phyloP scores from a whole-genome alignment of 2,888 invertebrate genomes.

The Toxonevra muliebris region DNA sequence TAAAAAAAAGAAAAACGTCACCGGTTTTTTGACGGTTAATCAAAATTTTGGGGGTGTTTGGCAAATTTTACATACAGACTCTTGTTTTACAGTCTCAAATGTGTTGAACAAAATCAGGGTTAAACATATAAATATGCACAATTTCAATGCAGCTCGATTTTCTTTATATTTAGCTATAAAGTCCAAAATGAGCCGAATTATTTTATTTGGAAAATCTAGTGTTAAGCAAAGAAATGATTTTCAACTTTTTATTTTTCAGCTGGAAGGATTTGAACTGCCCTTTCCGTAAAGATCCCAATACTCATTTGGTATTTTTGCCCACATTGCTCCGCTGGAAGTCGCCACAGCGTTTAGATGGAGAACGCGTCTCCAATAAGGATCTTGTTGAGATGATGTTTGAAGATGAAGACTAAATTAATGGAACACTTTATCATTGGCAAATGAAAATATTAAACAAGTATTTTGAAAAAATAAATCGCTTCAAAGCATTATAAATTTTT shows the following conservation, averaged over 20 bases:
- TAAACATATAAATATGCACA: no score
- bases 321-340: slow-evolving; percentile 83
- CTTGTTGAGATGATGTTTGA: slow-evolving; percentile 83
- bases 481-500: background rate
- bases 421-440: background rate
- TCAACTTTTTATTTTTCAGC: slow-evolving; percentile 65
- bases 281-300: slow-evolving; percentile 79
- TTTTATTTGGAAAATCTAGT: no score
- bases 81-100: no score
- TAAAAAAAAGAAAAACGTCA: no score
- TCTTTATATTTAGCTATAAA: no score
- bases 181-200: no score
- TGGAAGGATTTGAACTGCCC: slow-evolving; percentile 87
- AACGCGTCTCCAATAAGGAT: slow-evolving; percentile 77
- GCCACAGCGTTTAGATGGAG: slow-evolving; percentile 81
- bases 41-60: no score
- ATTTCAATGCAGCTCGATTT: no score
- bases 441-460: background rate
- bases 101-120: no score
- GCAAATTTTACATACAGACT: no score
- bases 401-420: slow-evolving; percentile 70
- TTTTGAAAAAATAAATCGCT: background rate
- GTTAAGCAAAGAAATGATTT: background rate
- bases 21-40: no score
- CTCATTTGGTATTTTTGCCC: slow-evolving; percentile 81